Evolutionary conservation across 2,113 vertebrate species (phyloP).

Genomic region (Phalacrocorax carbo): DNA sequence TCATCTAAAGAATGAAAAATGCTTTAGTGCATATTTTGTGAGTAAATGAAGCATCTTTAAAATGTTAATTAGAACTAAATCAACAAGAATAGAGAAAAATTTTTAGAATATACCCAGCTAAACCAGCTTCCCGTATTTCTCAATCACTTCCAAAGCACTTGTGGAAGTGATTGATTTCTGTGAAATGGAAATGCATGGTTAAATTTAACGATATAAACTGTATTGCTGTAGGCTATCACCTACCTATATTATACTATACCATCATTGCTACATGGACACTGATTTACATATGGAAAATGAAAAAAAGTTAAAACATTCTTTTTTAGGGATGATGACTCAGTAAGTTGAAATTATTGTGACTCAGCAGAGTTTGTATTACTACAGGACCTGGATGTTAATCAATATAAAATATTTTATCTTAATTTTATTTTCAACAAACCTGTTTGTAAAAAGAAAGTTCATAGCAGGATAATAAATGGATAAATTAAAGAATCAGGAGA

Average conservation of each 20-base stretch:
- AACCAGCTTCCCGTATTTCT: not conserved
- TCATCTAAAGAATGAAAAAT: not conserved
- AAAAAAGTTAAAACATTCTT: not conserved
- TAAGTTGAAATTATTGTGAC: not conserved
- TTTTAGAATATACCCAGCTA: not conserved
- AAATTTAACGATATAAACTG: not conserved
- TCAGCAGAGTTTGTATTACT: not conserved
- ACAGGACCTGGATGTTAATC: not conserved
- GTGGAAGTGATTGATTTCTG: not conserved
- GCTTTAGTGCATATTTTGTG: not conserved
- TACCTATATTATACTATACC: not conserved
- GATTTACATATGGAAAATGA: not conserved
- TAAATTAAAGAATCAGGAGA: not conserved
- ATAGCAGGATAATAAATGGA: not conserved
- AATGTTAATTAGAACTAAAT: not conserved
- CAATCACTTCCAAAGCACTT: not conserved
- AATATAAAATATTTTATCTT: not conserved
- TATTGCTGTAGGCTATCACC: not conserved
- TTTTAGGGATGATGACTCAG: not conserved
- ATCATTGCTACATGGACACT: not conserved
- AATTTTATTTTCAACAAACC: not conserved
- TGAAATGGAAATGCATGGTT: not conserved
- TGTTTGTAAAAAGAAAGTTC: not conserved
- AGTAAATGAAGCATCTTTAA: not conserved
- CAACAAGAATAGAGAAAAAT: not conserved